These are phyloP conservation scores for Apodemus speciosus DNA, from an alignment of 2,113 vertebrate species.

Conservation along the genomic window DNA sequence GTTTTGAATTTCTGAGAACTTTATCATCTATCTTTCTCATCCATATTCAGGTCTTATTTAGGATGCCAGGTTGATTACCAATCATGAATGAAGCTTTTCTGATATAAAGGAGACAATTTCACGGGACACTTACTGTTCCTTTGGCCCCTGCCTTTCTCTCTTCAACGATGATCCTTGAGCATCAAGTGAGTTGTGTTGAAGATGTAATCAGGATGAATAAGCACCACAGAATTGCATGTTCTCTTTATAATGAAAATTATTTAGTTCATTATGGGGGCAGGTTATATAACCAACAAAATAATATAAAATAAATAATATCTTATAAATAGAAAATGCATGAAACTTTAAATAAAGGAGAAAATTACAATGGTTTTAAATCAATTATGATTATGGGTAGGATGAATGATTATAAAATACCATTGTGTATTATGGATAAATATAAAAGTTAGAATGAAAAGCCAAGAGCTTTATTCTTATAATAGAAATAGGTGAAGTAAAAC, in stretches of 20 bases:
- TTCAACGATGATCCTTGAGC: background rate
- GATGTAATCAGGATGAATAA: background rate
- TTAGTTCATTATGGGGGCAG: background rate
- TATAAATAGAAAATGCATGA: background rate
- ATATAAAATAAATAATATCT: background rate
- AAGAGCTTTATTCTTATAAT: background rate
- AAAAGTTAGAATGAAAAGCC: background rate
- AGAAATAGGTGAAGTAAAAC: background rate
- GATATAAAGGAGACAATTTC: background rate
- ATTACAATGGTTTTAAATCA: background rate
- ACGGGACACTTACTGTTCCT: background rate
- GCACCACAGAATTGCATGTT: background rate
- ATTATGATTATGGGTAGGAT: too few relatives aligned
- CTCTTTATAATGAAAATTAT: background rate
- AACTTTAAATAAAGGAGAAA: background rate
- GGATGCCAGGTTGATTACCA: background rate
- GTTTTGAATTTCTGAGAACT: accelerated
- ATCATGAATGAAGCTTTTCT: background rate
- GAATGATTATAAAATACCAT: background rate
- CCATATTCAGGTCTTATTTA: background rate
- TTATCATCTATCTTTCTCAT: background rate
- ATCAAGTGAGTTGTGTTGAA: background rate
- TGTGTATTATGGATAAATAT: background rate
- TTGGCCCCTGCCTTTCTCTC: background rate
- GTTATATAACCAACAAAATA: background rate